These are phyloP conservation scores for Platypus cylindrus DNA, from an alignment of 2,888 invertebrate species.

Conservation along the genomic window DNA sequence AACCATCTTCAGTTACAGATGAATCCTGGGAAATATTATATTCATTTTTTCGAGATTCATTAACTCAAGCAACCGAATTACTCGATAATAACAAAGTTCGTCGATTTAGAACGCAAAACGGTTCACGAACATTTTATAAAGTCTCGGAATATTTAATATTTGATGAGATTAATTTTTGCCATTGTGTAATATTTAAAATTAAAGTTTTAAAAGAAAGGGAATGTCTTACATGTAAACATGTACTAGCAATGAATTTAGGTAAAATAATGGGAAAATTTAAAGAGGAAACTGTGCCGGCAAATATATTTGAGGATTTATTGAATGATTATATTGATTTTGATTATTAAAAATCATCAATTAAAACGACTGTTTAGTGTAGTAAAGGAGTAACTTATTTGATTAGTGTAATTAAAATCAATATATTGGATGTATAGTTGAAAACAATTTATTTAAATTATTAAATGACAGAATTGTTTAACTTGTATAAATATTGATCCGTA, in stretches of 20 bases:
- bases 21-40: slow-evolving; percentile 43
- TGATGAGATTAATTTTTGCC: slow-evolving; percentile 52
- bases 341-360: too few relatives aligned
- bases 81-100: slow-evolving; percentile 45
- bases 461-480: too few relatives aligned
- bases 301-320: slow-evolving; percentile 36
- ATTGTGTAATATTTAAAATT: slow-evolving; percentile 47
- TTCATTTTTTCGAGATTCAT: slow-evolving; percentile 44
- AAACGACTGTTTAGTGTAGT: too few relatives aligned
- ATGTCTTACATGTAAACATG: slow-evolving; percentile 52
- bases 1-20: slow-evolving; percentile 40
- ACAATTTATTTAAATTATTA: too few relatives aligned
- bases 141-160: slow-evolving; percentile 50
- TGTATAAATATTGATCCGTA: too few relatives aligned
- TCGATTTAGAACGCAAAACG: slow-evolving; percentile 36
- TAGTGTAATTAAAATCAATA: too few relatives aligned
- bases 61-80: slow-evolving; percentile 48
- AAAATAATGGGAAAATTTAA: slow-evolving; percentile 33
- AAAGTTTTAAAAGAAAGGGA: slow-evolving; percentile 42
- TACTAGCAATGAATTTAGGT: slow-evolving; percentile 50
- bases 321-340: slow-evolving; percentile 23
- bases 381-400: too few relatives aligned
- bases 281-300: slow-evolving; percentile 37
- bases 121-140: slow-evolving; percentile 42
- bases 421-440: too few relatives aligned